phyloP scores from a whole-genome alignment of 2,797 vertebrate species.

The Hozukius guyotensis region DNA sequence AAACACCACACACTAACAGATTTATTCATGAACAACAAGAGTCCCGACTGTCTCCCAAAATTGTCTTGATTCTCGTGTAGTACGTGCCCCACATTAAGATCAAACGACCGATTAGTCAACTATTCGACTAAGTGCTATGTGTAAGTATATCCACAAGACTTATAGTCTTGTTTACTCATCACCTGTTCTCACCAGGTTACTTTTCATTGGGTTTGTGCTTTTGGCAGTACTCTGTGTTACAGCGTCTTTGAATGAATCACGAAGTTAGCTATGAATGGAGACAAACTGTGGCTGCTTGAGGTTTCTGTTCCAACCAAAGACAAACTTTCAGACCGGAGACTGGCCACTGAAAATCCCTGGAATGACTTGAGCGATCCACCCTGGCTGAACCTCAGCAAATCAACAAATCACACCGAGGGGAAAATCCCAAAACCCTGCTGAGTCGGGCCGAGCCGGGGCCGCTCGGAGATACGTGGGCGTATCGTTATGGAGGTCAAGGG shows the following conservation, averaged over 20 bases:
- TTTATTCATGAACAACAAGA: too few species aligned
- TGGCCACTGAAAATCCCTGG: conserved; percentile 14
- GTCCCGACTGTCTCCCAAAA: too few species aligned
- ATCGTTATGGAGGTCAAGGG: conserved; percentile 36
- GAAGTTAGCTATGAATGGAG: not conserved
- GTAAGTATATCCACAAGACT: not conserved
- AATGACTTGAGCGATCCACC: conserved; percentile 22
- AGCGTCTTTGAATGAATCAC: not conserved
- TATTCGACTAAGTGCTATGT: too few species aligned
- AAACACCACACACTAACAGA: too few species aligned
- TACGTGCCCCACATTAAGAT: fast-evolving
- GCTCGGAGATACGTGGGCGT: conserved; percentile 32
- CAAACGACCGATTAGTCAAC: too few species aligned
- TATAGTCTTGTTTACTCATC: not conserved
- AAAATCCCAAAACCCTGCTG: conserved; percentile 43
- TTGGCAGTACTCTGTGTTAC: not conserved
- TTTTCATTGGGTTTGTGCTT: not conserved
- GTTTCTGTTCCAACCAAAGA: not conserved
- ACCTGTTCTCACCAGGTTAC: not conserved
- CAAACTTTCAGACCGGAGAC: conserved; percentile 14
- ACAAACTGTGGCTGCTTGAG: not conserved
- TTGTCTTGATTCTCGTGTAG: too few species aligned
- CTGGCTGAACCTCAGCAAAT: conserved; percentile 37
- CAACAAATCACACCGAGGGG: conserved; percentile 49
- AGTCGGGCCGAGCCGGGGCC: not conserved